Percentiles rank a stretch among this genome's conserved stretches.
These are phyloP conservation scores for Pherbina coryleti DNA, from an alignment of 2,888 invertebrate species.

Conservation along the genomic window DNA sequence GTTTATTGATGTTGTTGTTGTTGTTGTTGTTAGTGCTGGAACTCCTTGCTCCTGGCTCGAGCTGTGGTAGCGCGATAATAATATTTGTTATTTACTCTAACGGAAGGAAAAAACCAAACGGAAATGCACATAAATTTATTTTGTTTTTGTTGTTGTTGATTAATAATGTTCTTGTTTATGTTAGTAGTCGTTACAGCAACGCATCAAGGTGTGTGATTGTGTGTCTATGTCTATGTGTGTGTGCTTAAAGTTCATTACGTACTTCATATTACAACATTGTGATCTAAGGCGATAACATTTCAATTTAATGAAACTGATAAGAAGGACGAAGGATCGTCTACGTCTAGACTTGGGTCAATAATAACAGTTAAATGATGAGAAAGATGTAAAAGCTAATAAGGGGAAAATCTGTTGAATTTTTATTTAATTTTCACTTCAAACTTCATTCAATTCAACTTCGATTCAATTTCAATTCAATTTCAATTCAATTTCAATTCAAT, in stretches of 20 bases:
- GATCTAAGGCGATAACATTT: constrained; percentile 12
- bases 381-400: no score
- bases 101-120: constrained; percentile 65
- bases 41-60: constrained; percentile 17
- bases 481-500: neutral
- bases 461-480: neutral
- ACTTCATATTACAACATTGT: neutral
- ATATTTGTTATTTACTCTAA: constrained; percentile 67
- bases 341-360: neutral
- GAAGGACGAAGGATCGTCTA: neutral
- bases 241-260: neutral
- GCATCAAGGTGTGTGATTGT: constrained; percentile 13
- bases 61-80: constrained; percentile 63
- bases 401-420: no score
- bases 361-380: neutral
- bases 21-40: constrained; percentile 10
- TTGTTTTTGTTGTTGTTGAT: constrained; percentile 52
- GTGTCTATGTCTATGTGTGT: neutral
- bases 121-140: constrained; percentile 68
- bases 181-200: constrained; percentile 1
- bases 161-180: constrained; percentile 51
- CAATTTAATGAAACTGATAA: constrained; percentile 1
- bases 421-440: neutral
- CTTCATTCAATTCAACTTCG: neutral
- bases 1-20: constrained; percentile 30